A percentile compares a stretch with the other conserved stretches of the same genome.
phyloP scores from a whole-genome alignment of 2,113 vertebrate species.

The Ictidomys tridecemlineatus region DNA sequence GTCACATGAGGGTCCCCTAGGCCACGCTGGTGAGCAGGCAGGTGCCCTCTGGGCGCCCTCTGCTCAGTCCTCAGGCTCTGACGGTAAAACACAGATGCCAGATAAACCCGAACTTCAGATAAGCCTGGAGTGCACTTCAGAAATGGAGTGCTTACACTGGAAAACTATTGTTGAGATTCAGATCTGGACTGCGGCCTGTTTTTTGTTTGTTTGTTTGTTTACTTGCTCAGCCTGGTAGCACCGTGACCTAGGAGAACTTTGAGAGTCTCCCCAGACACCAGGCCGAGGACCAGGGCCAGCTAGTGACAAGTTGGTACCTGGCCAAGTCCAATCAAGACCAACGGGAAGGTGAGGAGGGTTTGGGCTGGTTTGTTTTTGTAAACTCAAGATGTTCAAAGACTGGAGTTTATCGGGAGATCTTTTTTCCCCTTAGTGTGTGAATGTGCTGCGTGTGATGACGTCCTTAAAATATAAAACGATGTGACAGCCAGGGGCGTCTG shows the following conservation, averaged over 20 bases:
- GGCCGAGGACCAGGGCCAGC: background rate
- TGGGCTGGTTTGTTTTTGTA: background rate
- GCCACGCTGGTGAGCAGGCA: accelerated
- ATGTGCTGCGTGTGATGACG: background rate
- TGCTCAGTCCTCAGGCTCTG: background rate
- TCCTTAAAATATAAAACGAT: background rate
- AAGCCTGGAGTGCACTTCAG: background rate
- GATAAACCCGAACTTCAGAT: background rate
- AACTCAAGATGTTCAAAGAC: background rate
- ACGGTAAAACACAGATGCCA: background rate
- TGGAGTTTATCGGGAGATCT: background rate
- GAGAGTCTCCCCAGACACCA: background rate
- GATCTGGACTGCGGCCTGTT: background rate
- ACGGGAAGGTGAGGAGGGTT: background rate
- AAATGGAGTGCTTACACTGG: background rate
- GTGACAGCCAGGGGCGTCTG: background rate
- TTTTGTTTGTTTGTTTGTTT: background rate
- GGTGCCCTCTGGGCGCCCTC: background rate
- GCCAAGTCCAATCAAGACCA: background rate
- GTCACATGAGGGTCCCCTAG: accelerated
- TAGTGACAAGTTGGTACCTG: background rate
- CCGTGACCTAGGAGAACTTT: no score
- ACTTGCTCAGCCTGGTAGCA: background rate
- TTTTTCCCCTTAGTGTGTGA: no score
- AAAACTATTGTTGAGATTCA: no score